Base-by-base conservation (phyloP, 2,888 invertebrate species). In the Parapristionchus giblindavisi region DNA sequence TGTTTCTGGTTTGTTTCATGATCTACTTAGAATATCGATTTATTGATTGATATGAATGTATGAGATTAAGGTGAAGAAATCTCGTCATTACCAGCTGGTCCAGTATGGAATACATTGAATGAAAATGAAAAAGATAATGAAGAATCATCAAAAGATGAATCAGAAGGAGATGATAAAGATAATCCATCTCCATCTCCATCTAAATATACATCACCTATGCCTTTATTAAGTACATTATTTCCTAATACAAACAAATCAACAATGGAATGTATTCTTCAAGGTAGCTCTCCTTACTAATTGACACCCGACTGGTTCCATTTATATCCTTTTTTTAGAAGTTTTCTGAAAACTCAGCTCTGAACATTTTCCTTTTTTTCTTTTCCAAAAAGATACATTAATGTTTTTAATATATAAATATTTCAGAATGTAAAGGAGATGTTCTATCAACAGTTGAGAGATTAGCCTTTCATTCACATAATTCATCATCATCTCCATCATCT, bases 201-300 rank as follows among this genome's bases (percentile, higher is more conserved):
- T 54, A 68, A 89, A 21, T n/a, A n/a, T n/a, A 93, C 74, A 89
- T 93, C 85, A 8, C 89, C 90, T 14, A 79, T 91, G 61, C 95
- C 96, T 84, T 94, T 96, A 91, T 90, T 97, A 56, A 92, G 93
- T 17, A 92, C 94, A 81, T 90, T 97, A 48, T 97, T 96, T 88
- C 96, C 96, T 0, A 84, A 88, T 54, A 94, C 93, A 84, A 81
- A 85, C 36, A 81, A 75, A 52, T 51, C 94, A 0, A 94, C 96
- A 1, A 89, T 97, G 70, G 95, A 96, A 88, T 90, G 96, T 81
- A 94, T 96, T n/a, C 90, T 96, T 60, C 93, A 94, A 81, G 92
- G 79, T 79, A 40, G 17, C 1, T 61, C 56, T n/a, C n/a, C n/a
- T n/a, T n/a, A n/a, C n/a, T n/a, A n/a, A n/a, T n/a, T n/a, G n/a